Conservation (phyloP, 2,797 vertebrate genomes). For the Arnoldichthys spilopterus region DNA sequence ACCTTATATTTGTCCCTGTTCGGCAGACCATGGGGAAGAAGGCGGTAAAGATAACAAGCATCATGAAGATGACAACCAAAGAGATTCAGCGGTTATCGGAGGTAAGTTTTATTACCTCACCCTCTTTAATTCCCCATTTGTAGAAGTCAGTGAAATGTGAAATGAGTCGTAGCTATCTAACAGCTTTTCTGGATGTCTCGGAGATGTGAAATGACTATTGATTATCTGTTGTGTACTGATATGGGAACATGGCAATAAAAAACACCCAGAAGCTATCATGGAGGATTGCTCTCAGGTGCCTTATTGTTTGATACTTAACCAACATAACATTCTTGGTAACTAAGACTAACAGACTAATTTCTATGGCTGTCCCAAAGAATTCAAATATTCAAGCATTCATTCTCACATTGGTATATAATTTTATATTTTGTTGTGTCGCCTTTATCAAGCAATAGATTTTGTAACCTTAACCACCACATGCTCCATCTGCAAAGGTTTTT, state of each 20-base stretch:
- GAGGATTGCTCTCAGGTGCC: conserved; percentile 24
- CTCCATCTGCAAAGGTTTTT: too few species aligned
- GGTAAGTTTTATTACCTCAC: conserved; percentile 73
- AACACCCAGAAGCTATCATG: conserved; percentile 24
- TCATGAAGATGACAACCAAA: conserved; percentile 79
- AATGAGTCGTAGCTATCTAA: conserved; percentile 56
- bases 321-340: neutral
- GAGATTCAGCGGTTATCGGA: conserved; percentile 88
- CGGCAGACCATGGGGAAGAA: conserved; percentile 57
- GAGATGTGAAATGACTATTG: conserved; percentile 44
- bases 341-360: neutral
- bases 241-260: conserved; percentile 42
- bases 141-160: conserved; percentile 60
- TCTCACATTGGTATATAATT: too few species aligned
- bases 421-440: too few species aligned
- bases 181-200: conserved; percentile 18
- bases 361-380: too few species aligned
- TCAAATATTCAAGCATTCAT: neutral
- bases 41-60: conserved; percentile 76
- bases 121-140: conserved; percentile 56
- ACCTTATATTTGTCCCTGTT: conserved; percentile 4
- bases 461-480: too few species aligned
- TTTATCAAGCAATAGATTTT: neutral
- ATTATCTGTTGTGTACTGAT: conserved; percentile 32
- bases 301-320: conserved; percentile 12